Evolutionary conservation across 2,888 invertebrate species (phyloP).

Genomic region (Magallana nippona): DNA sequence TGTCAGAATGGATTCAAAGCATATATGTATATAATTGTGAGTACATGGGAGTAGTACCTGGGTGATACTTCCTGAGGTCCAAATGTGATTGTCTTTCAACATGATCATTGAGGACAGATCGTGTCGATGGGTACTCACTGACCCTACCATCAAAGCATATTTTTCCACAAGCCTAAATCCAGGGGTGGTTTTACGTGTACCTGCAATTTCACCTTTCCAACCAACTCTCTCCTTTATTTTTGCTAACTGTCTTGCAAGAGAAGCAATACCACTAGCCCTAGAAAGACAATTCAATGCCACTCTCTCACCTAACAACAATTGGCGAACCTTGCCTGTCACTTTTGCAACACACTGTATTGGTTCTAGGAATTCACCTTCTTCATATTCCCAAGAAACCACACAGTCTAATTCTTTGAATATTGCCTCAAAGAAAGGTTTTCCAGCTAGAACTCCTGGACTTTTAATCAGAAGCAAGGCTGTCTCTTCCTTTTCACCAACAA

Average conservation of each 20-base stretch:
- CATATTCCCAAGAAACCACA: constrained; percentile 74
- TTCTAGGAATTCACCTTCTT: constrained; percentile 75
- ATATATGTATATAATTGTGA: neutral
- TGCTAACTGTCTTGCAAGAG: constrained; percentile 69
- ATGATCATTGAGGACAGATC: constrained; percentile 81
- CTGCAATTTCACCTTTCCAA: constrained; percentile 80
- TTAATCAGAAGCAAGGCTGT: constrained; percentile 75
- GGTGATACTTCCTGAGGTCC: constrained; percentile 78
- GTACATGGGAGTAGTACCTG: constrained; percentile 67
- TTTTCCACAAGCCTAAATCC: constrained; percentile 81
- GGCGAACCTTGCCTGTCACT: constrained; percentile 77
- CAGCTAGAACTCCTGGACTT: constrained; percentile 78
- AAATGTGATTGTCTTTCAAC: constrained; percentile 81
- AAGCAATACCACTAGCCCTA: constrained; percentile 80
- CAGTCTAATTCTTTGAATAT: constrained; percentile 79
- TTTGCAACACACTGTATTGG: constrained; percentile 73
- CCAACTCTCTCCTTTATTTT: constrained; percentile 61
- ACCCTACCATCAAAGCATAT: constrained; percentile 80
- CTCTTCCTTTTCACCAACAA: constrained; percentile 77
- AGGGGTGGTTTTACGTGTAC: constrained; percentile 81
- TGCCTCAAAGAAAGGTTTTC: constrained; percentile 80
- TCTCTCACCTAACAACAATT: constrained; percentile 79
- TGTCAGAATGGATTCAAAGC: neutral
- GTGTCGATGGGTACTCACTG: constrained; percentile 79
- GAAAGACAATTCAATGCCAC: constrained; percentile 79